These are phyloP conservation scores for Erpetoichthys calabaricus DNA, from an alignment of 2,797 vertebrate species.

Conservation along the genomic window DNA sequence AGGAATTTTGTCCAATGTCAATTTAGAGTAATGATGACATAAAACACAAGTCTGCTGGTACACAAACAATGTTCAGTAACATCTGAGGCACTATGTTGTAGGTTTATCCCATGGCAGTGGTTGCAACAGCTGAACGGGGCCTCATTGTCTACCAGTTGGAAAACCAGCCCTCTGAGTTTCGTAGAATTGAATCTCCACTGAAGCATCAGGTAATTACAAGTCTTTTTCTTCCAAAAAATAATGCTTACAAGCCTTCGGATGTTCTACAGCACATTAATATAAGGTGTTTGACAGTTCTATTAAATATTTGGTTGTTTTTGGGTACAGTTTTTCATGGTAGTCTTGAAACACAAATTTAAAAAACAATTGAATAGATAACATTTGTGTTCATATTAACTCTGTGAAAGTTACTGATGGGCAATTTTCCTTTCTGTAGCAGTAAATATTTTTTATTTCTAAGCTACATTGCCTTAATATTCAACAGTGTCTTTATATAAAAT, in stretches of 20 bases:
- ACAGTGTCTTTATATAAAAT: no score
- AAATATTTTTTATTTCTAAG: no score
- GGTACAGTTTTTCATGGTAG: neutral
- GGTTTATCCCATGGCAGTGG: constrained; percentile 95
- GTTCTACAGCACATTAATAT: neutral
- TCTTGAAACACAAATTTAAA: no score
- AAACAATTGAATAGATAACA: no score
- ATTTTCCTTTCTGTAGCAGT: no score
- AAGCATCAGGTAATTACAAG: constrained; percentile 78
- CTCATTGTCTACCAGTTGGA: constrained; percentile 93
- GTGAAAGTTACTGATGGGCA: no score
- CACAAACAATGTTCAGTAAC: no score
- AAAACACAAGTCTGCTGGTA: no score
- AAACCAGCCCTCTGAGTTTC: constrained; percentile 92
- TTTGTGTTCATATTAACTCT: no score
- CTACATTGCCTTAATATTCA: no score
- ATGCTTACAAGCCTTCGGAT: neutral
- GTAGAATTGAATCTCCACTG: constrained; percentile 90
- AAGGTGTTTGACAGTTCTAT: neutral
- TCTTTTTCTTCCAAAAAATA: neutral
- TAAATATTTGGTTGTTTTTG: neutral
- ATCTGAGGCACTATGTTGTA: constrained; percentile 20
- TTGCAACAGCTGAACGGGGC: constrained; percentile 91
- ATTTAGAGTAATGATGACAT: no score
- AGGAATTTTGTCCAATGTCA: no score